These are phyloP conservation scores for Poicephalus meyeri DNA, from an alignment of 2,113 vertebrate species.

Conservation along the genomic window DNA sequence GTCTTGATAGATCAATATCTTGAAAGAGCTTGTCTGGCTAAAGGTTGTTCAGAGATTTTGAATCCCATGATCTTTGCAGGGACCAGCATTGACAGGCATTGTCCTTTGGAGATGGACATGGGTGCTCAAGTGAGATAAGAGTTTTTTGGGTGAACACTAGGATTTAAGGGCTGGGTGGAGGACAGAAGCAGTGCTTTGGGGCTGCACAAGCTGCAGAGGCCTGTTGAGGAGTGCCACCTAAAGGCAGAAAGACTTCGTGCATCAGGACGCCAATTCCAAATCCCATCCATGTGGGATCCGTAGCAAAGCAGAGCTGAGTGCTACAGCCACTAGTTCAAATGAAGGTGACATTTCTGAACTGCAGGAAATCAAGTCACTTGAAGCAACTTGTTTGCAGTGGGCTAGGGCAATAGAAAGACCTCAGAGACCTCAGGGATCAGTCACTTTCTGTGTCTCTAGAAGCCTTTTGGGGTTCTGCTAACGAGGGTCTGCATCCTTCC, in stretches of 20 bases:
- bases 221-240: neutral
- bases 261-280: neutral
- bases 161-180: neutral
- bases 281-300: rapidly evolving
- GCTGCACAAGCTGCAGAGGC: neutral
- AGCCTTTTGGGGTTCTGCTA: neutral
- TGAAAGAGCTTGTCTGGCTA: neutral
- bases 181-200: neutral
- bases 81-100: neutral
- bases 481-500: neutral
- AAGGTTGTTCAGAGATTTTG: neutral
- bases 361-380: neutral
- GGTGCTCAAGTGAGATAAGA: neutral
- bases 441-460: neutral
- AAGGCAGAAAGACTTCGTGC: neutral
- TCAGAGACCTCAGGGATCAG: neutral
- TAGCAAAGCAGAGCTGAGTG: neutral
- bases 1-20: neutral
- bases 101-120: rapidly evolving
- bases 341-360: neutral
- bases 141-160: neutral
- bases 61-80: neutral
- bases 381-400: neutral
- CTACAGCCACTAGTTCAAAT: neutral
- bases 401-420: neutral